Base-by-base conservation (phyloP, 2,888 invertebrate species). In the Parnassius mnemosyne region DNA sequence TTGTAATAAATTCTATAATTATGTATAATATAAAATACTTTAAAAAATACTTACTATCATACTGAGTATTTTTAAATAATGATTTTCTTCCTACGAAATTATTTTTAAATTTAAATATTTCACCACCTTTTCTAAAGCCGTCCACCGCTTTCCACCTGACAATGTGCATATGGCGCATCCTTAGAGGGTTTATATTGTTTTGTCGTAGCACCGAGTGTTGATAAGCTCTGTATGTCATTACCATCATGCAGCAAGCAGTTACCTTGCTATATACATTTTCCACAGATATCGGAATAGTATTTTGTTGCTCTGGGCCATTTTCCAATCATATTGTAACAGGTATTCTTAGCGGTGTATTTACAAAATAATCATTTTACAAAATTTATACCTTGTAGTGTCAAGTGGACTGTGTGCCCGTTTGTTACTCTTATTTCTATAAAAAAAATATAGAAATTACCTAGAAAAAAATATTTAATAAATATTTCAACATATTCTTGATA, bases 201-300 rank as follows among this genome's bases (percentile, higher is more conserved):
- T 44, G 51, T 53, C 41, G 47, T 46, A 53, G 20, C 41, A 11
- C 57, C 44, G 60, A 57, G 57, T 57, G 41, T 46, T 57, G 66
- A 66, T 66, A 66, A 64, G 59, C 64, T 53, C 47, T 51, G 50
- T 57, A 42, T 65, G 58, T 20, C 42, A 50, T 50, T 12, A 46
- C 44, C 46, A 34, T 25, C 20, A 53, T 61, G 20, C 66, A 68
- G 63, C 60, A 46, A 63, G 69, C 43, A 65, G 53, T 62, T 69
- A 69, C 68, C 68, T 65, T 25, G 25, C 25, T 25, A 25, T 25
- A 3, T 25, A 3, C 34, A 34, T 34, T 34, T 34, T 34, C 34
- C 34, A 20, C 3, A 20, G 20, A 20, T 20, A 20, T 20, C 20
- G 20, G 20, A 20, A 20, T 20, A 20, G 20, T 20, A 20, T 20